A percentile compares a stretch with the other conserved stretches of the same genome.
Evolutionary conservation across 2,797 vertebrate species (phyloP).

Genomic region (Notolepis coatsorum): DNA sequence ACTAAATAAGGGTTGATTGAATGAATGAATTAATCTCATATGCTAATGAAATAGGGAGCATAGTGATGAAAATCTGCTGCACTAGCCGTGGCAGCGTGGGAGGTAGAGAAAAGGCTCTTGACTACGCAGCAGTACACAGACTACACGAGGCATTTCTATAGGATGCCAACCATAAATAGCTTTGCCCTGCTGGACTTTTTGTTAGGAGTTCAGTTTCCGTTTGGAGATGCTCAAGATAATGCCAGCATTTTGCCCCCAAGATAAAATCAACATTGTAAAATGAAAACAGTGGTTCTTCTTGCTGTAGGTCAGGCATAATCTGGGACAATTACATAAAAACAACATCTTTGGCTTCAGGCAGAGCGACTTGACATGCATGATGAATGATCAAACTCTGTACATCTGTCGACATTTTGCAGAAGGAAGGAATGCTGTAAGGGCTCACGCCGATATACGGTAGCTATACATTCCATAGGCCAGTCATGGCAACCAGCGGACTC

Average conservation of each 20-base stretch:
- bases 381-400: background rate
- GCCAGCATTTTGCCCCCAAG: background rate
- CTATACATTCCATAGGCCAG: too few species aligned
- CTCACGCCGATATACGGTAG: background rate
- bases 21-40: too few species aligned
- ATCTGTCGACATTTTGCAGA: background rate
- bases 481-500: background rate
- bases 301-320: too few species aligned
- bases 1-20: too few species aligned
- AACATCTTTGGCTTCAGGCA: background rate
- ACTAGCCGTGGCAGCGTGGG: background rate
- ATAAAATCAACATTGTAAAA: background rate
- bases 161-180: background rate
- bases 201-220: background rate
- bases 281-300: background rate
- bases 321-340: background rate
- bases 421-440: background rate
- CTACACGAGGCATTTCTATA: background rate
- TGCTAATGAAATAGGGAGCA: background rate
- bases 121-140: background rate
- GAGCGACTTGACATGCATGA: background rate
- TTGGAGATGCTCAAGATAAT: background rate
- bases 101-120: background rate
- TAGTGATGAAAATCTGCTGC: background rate
- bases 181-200: background rate